Evolutionary conservation across 2,888 invertebrate genomes (phyloP).

Genomic region (Ptychoptera contaminata): DNA sequence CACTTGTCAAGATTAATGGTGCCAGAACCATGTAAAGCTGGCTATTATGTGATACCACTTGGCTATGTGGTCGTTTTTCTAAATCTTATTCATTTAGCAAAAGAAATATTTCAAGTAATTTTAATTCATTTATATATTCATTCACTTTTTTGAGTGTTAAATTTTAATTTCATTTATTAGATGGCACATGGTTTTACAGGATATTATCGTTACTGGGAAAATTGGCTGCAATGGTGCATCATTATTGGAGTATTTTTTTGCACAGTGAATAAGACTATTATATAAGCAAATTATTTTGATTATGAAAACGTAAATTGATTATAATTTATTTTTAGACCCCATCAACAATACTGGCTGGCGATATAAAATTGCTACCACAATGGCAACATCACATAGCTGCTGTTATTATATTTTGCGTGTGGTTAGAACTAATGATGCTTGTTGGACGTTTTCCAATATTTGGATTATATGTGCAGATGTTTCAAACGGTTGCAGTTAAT

Average conservation of each 20-base stretch:
- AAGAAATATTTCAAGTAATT: slow-evolving; percentile 43
- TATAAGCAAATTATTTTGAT: not conserved
- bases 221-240: slow-evolving; percentile 68
- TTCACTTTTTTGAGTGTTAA: slow-evolving; percentile 24
- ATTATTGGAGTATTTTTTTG: slow-evolving; percentile 54
- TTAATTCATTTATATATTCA: not conserved
- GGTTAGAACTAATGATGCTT: slow-evolving; percentile 74
- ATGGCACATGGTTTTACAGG: slow-evolving; percentile 52
- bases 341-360: slow-evolving; percentile 19
- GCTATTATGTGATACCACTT: slow-evolving; percentile 20
- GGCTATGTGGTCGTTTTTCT: slow-evolving; percentile 47
- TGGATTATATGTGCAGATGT: slow-evolving; percentile 77
- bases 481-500: slow-evolving; percentile 69
- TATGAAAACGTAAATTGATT: not conserved
- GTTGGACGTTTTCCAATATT: slow-evolving; percentile 75
- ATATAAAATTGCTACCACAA: slow-evolving; percentile 26
- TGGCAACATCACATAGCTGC: slow-evolving; percentile 76
- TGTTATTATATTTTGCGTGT: slow-evolving; percentile 60
- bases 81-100: slow-evolving; percentile 45
- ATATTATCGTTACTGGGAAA: slow-evolving; percentile 71
- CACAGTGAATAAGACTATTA: slow-evolving; percentile 32
- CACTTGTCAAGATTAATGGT: not conserved
- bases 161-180: too few species aligned
- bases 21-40: slow-evolving; percentile 18
- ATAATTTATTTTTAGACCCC: slow-evolving; percentile 19